These are phyloP conservation scores for Lepilemur ruficaudatus DNA, from an alignment of 2,797 vertebrate genomes.

Conservation along the genomic window DNA sequence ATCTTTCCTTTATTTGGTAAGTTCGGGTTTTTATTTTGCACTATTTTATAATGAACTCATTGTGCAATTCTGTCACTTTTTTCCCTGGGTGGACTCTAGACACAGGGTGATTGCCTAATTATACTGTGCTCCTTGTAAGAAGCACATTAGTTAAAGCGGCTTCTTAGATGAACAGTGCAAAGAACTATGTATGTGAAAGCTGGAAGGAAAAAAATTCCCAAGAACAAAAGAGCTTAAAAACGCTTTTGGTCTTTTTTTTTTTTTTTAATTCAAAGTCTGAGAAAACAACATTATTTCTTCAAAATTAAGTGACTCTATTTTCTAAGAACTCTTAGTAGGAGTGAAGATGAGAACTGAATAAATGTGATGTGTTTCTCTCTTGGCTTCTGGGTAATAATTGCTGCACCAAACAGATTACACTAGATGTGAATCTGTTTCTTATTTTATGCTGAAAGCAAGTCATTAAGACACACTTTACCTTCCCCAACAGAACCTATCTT, in stretches of 20 bases:
- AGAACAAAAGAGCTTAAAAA: slow-evolving; percentile 1
- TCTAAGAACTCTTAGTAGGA: slow-evolving; percentile 42
- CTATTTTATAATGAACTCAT: slow-evolving; percentile 68
- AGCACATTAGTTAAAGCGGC: slow-evolving; percentile 56
- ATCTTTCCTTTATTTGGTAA: slow-evolving; percentile 39
- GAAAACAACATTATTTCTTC: slow-evolving; percentile 40
- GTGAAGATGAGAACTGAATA: slow-evolving; percentile 27
- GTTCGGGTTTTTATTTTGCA: slow-evolving; percentile 52
- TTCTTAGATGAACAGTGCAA: slow-evolving; percentile 59
- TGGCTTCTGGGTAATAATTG: not conserved
- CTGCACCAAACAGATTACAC: not conserved
- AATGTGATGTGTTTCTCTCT: slow-evolving; percentile 13
- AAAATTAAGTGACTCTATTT: slow-evolving; percentile 46
- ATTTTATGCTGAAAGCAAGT: not conserved
- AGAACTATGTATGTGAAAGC: slow-evolving; percentile 13
- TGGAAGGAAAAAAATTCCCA: slow-evolving; percentile 37
- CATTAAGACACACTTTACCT: not conserved
- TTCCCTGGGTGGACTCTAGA: slow-evolving; percentile 16
- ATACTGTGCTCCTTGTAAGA: slow-evolving; percentile 53
- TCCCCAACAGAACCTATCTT: slow-evolving; percentile 51
- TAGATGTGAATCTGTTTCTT: not conserved
- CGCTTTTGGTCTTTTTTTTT: not conserved
- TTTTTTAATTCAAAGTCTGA: not conserved
- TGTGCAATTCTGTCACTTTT: slow-evolving; percentile 32
- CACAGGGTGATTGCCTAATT: slow-evolving; percentile 65